Evolutionary conservation across 92 coral and sea anemone genomes (phyloP).

Genomic region (Pocillopora grandis): DNA sequence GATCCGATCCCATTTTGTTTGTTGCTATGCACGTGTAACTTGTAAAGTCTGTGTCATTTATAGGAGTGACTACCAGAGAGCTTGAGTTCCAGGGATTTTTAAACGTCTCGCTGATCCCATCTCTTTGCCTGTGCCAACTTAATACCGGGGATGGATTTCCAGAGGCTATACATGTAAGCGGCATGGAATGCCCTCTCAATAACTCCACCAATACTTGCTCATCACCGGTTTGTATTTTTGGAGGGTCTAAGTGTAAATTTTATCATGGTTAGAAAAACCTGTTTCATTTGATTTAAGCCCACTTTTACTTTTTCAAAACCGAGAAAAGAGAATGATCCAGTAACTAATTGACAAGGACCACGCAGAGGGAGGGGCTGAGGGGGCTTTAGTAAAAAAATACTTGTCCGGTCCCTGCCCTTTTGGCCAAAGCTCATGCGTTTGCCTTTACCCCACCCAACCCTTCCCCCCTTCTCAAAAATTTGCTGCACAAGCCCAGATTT

Average conservation of each 20-base stretch:
- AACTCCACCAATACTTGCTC: conserved; percentile 2
- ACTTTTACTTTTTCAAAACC: no score
- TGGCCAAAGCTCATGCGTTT: no score
- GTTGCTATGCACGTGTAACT: conserved; percentile 52
- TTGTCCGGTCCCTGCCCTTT: no score
- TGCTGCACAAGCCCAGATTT: no score
- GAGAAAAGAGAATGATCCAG: no score
- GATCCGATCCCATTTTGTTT: conserved; percentile 56
- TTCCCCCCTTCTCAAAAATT: no score
- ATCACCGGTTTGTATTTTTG: conserved; percentile 28
- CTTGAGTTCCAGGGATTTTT: conserved; percentile 14
- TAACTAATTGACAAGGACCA: no score
- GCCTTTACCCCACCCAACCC: no score
- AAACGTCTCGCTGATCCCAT: neutral
- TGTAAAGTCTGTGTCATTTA: conserved; percentile 26
- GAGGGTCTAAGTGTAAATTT: conserved; percentile 42
- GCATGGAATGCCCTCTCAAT: conserved; percentile 11
- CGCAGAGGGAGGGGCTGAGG: no score
- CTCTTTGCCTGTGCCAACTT: conserved; percentile 23
- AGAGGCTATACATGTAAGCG: conserved; percentile 34
- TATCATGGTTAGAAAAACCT: neutral
- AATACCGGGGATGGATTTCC: conserved; percentile 55
- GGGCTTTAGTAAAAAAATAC: no score
- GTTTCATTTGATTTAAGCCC: no score
- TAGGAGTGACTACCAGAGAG: conserved; percentile 1